A percentile compares a stretch with the other conserved stretches of the same genome.
Evolutionary conservation across 1,140 invertebrate genomes (phyloP).

Genomic region (Drosophila malerkotliana): DNA sequence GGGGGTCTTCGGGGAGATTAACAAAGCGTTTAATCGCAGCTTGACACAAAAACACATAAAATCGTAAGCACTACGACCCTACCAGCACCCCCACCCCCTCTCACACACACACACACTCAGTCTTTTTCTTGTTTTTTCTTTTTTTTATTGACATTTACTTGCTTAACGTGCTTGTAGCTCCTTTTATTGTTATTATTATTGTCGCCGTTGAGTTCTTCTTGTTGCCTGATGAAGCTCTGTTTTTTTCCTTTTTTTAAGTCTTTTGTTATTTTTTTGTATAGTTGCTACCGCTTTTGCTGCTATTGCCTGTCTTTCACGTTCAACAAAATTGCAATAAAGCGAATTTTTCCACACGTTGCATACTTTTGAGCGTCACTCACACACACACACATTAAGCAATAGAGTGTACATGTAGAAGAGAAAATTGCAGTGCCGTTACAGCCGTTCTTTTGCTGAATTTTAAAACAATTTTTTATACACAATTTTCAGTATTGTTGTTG

Average conservation of each 20-base stretch:
- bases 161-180: constrained; percentile 62
- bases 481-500: constrained; percentile 48
- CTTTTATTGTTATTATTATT: constrained; percentile 57
- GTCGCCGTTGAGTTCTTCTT: constrained; percentile 48
- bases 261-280: constrained; percentile 3
- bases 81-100: background rate
- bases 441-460: constrained; percentile 72
- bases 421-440: constrained; percentile 70
- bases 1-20: constrained; percentile 59
- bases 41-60: constrained; percentile 56
- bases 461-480: constrained; percentile 79
- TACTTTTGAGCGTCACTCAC: constrained; percentile 67
- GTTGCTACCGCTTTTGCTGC: constrained; percentile 7
- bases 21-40: constrained; percentile 76
- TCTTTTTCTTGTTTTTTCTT: constrained; percentile 13
- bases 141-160: constrained; percentile 78
- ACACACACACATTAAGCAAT: constrained; percentile 31
- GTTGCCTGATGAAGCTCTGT: constrained; percentile 29
- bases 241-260: constrained; percentile 29
- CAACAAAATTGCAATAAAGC: constrained; percentile 71
- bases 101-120: constrained; percentile 13
- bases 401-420: constrained; percentile 16
- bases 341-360: constrained; percentile 77
- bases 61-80: constrained; percentile 9
- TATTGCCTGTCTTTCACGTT: constrained; percentile 47